Evolutionary conservation across 1,140 invertebrate genomes (phyloP).

Genomic region (Drosophila nigromelanica): DNA sequence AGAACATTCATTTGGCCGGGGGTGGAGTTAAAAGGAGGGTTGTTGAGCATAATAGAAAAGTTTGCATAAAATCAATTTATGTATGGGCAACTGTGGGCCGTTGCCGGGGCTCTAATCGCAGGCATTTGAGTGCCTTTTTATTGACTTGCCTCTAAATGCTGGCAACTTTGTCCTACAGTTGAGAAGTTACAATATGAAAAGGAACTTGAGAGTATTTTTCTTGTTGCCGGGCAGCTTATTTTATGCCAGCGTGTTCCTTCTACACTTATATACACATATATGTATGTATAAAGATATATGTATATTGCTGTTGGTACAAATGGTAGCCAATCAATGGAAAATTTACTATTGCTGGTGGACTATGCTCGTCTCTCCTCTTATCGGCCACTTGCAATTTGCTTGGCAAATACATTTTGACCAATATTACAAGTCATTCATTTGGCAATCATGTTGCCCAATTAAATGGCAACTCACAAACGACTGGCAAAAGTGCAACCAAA

Average conservation of each 20-base stretch:
- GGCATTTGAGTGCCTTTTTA: constrained; percentile 71
- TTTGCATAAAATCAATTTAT: constrained; percentile 77
- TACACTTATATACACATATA: neutral
- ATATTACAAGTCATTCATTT: constrained; percentile 78
- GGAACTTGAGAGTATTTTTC: constrained; percentile 20
- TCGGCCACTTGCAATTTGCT: constrained; percentile 64
- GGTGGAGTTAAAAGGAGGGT: neutral
- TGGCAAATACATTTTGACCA: constrained; percentile 26
- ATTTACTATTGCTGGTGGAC: constrained; percentile 65
- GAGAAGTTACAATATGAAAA: constrained; percentile 13
- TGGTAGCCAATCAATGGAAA: constrained; percentile 67
- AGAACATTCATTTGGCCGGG: constrained; percentile 1
- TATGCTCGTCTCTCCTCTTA: constrained; percentile 6
- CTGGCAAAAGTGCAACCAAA: constrained; percentile 31
- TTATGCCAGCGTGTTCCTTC: constrained; percentile 15
- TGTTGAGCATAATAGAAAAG: constrained; percentile 54
- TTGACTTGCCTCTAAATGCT: constrained; percentile 55
- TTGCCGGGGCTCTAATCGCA: constrained; percentile 37
- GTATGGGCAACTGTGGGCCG: constrained; percentile 35
- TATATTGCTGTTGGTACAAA: constrained; percentile 36
- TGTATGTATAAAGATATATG: constrained; percentile 1
- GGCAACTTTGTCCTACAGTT: constrained; percentile 50
- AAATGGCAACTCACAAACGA: constrained; percentile 53
- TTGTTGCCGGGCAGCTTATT: constrained; percentile 15
- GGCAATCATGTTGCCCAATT: constrained; percentile 62